These are phyloP conservation scores for Morone chrysops DNA, from an alignment of 2,113 vertebrate genomes.

Conservation along the genomic window DNA sequence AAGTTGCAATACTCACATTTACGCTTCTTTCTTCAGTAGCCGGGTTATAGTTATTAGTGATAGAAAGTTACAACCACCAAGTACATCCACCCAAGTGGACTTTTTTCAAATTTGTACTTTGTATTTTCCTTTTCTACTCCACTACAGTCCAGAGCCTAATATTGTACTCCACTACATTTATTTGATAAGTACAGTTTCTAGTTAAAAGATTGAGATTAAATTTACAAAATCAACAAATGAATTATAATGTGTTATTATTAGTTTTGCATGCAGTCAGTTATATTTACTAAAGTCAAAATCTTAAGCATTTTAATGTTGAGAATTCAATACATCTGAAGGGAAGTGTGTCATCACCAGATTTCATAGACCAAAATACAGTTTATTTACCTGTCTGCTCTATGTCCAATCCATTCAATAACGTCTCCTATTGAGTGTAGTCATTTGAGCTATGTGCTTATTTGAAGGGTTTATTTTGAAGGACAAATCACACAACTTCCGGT, in stretches of 20 bases:
- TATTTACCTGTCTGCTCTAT: too few species aligned
- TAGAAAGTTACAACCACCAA: neutral
- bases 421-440: neutral
- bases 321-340: too few species aligned
- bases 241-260: neutral
- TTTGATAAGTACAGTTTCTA: neutral
- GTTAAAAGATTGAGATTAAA: neutral
- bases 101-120: too few species aligned
- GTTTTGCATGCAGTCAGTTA: too few species aligned
- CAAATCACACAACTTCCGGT: neutral
- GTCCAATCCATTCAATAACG: neutral
- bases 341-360: too few species aligned
- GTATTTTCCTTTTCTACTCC: too few species aligned
- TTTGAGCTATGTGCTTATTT: neutral
- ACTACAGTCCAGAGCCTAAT: too few species aligned
- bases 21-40: neutral
- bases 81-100: too few species aligned
- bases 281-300: too few species aligned
- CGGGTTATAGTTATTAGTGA: neutral
- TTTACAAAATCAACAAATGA: neutral
- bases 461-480: slow-evolving; percentile 36
- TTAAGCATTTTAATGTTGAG: too few species aligned
- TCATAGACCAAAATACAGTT: too few species aligned
- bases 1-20: neutral
- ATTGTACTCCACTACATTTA: neutral